Evolutionary conservation across 1,140 invertebrate genomes (phyloP).

Genomic region (Pissodes strobi): DNA sequence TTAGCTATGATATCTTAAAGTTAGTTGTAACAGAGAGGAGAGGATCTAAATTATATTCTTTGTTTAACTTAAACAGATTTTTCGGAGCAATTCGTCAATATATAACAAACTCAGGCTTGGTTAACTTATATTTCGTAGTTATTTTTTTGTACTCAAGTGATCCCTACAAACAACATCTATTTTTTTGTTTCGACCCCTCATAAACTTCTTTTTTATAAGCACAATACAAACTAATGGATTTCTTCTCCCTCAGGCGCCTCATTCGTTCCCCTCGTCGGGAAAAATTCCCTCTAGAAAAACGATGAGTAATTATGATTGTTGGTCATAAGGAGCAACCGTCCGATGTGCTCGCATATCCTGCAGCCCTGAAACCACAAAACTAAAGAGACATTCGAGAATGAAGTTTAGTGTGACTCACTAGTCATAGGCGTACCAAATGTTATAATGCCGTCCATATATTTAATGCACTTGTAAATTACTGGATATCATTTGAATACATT

Average conservation of each 20-base stretch:
- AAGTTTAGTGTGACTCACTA: constrained; percentile 16
- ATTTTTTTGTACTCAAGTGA: no score
- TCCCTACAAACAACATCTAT: no score
- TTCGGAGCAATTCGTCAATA: no score
- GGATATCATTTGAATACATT: no score
- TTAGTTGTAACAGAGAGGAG: no score
- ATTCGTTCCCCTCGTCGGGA: neutral
- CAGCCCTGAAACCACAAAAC: constrained; percentile 1
- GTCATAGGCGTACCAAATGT: neutral
- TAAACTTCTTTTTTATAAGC: neutral
- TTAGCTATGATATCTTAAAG: no score
- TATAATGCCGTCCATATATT: no score
- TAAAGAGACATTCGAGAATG: constrained; percentile 3
- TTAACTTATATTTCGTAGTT: no score
- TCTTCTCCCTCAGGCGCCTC: constrained; percentile 14
- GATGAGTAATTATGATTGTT: constrained; percentile 32
- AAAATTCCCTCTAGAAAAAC: constrained; percentile 22
- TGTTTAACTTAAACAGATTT: no score
- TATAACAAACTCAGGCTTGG: no score
- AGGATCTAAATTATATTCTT: no score
- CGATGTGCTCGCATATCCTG: constrained; percentile 15
- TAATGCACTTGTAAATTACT: no score
- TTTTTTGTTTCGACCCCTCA: neutral
- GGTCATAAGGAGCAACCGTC: constrained; percentile 27
- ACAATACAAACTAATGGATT: constrained; percentile 27